Percentiles rank a stretch among this genome's conserved stretches.
Conservation (phyloP, 2,113 vertebrate genomes). For the Salvator merianae region DNA sequence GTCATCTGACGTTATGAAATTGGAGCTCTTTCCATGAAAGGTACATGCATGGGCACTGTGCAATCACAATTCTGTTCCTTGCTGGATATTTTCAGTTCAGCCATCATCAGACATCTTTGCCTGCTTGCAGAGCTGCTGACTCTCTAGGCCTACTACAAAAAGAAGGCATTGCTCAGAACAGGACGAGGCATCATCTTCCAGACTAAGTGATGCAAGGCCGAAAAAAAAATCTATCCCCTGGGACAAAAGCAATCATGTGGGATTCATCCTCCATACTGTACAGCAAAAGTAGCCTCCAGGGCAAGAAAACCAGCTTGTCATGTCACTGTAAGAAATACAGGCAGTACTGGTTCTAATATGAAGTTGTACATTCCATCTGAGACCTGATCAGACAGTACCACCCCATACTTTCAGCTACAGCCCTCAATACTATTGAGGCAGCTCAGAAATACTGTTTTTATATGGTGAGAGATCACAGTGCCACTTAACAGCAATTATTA, state of each 20-base stretch:
- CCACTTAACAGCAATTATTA: too few species aligned
- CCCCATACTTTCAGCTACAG: neutral
- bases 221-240: neutral
- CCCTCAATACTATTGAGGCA: neutral
- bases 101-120: neutral
- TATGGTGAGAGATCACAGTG: neutral
- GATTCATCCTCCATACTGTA: neutral
- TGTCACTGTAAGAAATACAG: neutral
- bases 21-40: neutral
- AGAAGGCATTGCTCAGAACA: neutral
- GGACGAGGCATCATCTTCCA: neutral
- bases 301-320: constrained; percentile 16
- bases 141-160: neutral
- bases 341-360: neutral
- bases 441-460: neutral
- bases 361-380: neutral
- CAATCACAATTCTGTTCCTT: neutral
- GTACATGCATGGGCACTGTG: neutral
- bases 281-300: neutral
- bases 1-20: neutral
- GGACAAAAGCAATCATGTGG: neutral
- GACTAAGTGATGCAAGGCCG: neutral
- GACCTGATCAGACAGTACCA: neutral
- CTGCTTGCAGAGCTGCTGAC: neutral
- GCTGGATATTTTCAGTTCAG: neutral